Evolutionary conservation across 2,113 vertebrate genomes (phyloP).

Genomic region (Urocynchramus pylzowi): DNA sequence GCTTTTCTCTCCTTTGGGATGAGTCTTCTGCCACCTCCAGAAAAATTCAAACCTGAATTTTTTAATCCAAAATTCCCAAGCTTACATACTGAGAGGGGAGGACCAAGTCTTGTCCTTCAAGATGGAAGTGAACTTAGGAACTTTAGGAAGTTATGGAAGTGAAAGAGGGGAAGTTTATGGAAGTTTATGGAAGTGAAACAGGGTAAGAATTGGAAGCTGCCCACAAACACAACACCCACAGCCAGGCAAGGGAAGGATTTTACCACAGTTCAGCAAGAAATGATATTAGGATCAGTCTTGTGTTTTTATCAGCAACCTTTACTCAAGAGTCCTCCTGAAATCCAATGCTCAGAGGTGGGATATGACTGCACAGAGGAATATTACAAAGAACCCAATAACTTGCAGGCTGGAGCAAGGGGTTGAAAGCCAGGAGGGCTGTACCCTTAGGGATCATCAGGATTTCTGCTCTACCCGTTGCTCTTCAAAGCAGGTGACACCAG

Average conservation of each 20-base stretch:
- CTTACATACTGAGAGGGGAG: neutral
- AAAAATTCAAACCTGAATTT: neutral
- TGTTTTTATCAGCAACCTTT: neutral
- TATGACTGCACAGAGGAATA: neutral
- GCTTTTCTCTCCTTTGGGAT: neutral
- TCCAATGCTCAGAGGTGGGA: neutral
- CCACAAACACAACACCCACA: neutral
- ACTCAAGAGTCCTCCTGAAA: neutral
- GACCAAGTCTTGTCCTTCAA: neutral
- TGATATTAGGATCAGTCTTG: fast-evolving
- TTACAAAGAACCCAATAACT: neutral
- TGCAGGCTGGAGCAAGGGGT: neutral
- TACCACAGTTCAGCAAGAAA: neutral
- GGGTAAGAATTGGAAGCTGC: neutral
- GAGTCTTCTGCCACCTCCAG: neutral
- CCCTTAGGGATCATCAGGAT: neutral
- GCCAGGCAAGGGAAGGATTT: neutral
- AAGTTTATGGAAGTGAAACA: neutral
- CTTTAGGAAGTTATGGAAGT: neutral
- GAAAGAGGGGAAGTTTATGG: neutral
- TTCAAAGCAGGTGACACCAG: neutral
- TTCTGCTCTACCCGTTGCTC: neutral
- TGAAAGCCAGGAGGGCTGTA: neutral
- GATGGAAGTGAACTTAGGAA: neutral
- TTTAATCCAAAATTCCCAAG: neutral